Base-by-base conservation (phyloP, 53 echinoderm and acorn worm genomes). In the Crossaster papposus region DNA sequence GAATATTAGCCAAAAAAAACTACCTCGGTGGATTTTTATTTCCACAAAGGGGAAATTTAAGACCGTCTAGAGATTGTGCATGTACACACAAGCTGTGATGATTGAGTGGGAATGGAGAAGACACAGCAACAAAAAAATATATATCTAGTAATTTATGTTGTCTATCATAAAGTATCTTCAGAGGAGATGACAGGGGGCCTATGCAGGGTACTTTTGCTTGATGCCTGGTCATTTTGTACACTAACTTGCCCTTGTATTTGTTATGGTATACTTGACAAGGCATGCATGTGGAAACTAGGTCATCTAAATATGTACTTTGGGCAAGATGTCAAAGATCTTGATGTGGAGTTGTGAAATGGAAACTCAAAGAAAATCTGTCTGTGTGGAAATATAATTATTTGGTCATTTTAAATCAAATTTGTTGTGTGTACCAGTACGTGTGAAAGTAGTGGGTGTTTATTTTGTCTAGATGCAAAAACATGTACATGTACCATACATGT, bases 61-160 rank as follows among this genome's bases (percentile, higher is more conserved):
- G 68, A 68, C 28, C 68, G 2, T 58, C 22, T 58, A 20, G 11
- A 68, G 24, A 68, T 23, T 68, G 68, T 18, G 14, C 24, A 71
- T 71, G 32, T 31, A 71, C 75, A 74, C 75, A 74, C 75, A 24
- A 70, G 54, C 71, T 33, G 17, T 5, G 85, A 85, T 85, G 85
- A 85, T 51, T 85, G 85, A 85, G 53, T 23, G 54, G 51, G 34
- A 29, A 26, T 18, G 72, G 70, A 11, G 62, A 53, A 53, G 58
- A 35, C 75, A 65, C 38, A 81, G 81, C 31, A 30, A n/a, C 10
- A 58, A 58, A 58, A 58, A 58, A 38, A n/a, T 37, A n/a, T n/a
- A n/a, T n/a, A n/a, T 14, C 44, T 65, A 17, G 74, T 85, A 73
- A 85, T 85, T 72, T 73, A 85, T 85, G 74, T 73, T 73, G 31